Evolutionary conservation across 2,888 invertebrate genomes (phyloP).

Genomic region (Enchytraeus crypticus): DNA sequence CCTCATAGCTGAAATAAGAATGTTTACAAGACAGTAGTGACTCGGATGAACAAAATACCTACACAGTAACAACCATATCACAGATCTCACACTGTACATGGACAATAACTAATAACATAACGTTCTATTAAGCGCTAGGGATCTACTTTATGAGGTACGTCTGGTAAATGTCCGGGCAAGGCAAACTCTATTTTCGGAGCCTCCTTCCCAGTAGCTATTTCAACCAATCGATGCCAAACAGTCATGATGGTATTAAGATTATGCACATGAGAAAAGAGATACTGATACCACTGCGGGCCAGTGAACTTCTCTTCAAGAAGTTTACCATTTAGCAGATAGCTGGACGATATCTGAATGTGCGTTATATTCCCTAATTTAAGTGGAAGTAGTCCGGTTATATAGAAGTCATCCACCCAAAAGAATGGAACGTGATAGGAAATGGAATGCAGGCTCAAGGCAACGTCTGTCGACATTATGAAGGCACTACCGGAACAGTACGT

Average conservation of each 20-base stretch:
- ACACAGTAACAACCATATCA: no score
- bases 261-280: constrained; percentile 42
- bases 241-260: constrained; percentile 35
- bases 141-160: background rate
- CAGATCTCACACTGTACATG: no score
- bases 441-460: constrained; percentile 54
- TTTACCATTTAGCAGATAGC: constrained; percentile 40
- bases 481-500: constrained; percentile 52
- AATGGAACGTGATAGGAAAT: constrained; percentile 58
- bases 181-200: constrained; percentile 17
- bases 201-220: constrained; percentile 14
- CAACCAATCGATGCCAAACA: constrained; percentile 35
- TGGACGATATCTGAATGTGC: constrained; percentile 38
- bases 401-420: constrained; percentile 76
- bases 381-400: constrained; percentile 56
- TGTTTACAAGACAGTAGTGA: no score
- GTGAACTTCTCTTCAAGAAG: constrained; percentile 36
- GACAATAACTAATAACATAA: no score
- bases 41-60: no score
- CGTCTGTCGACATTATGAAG: constrained; percentile 57
- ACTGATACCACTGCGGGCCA: constrained; percentile 33
- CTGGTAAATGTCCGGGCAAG: constrained; percentile 18
- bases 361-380: constrained; percentile 27
- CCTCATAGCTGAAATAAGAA: no score
- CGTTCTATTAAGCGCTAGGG: no score